phyloP scores from a whole-genome alignment of 2,888 invertebrate species.

The Brachypalpus laphriformis region DNA sequence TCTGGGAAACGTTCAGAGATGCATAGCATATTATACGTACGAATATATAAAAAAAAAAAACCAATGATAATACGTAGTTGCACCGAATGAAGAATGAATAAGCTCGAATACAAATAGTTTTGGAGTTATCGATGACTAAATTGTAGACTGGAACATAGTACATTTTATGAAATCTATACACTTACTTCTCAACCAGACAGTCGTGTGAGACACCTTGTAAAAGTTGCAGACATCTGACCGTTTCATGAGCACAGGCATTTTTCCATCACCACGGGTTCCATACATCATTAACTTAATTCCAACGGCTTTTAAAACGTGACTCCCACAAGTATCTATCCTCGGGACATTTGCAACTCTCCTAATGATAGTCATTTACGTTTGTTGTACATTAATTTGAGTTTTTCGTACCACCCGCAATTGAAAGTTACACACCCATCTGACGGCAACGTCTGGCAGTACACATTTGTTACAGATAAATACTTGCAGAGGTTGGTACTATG shows the following conservation, averaged over 20 bases:
- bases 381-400: constrained; percentile 64
- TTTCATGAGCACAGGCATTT: constrained; percentile 53
- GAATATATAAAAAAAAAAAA: no score
- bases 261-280: constrained; percentile 51
- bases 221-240: constrained; percentile 52
- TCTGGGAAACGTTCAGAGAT: no score
- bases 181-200: constrained; percentile 35
- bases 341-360: constrained; percentile 62
- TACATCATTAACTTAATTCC: constrained; percentile 66
- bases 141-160: no score
- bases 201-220: constrained; percentile 1
- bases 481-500: constrained; percentile 30
- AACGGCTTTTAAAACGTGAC: constrained; percentile 68
- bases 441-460: constrained; percentile 35
- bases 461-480: constrained; percentile 56
- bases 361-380: constrained; percentile 66
- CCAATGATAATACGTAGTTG: no score
- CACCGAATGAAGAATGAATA: no score
- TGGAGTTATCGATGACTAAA: no score
- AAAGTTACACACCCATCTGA: constrained; percentile 68
- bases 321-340: constrained; percentile 51
- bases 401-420: constrained; percentile 61
- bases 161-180: background rate
- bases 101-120: no score
- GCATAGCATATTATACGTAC: no score